Base-by-base conservation (phyloP, 2,113 vertebrate genomes). In the Sapayoa aenigma region DNA sequence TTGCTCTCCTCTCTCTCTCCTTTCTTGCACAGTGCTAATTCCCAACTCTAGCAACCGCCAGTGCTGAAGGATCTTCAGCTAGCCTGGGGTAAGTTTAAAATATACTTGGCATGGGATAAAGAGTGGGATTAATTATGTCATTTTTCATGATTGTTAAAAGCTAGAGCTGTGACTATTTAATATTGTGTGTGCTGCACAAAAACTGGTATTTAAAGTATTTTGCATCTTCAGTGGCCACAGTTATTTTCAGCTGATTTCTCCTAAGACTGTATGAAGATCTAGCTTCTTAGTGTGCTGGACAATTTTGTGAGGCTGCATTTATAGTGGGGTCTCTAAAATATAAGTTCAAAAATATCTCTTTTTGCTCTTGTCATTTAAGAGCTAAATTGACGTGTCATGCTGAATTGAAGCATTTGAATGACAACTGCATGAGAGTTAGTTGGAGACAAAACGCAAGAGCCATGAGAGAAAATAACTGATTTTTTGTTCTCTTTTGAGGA, bases 11-110 rank as follows among this genome's bases (percentile, higher is more conserved):
- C 68, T 90, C 83, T 82, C 76, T 90, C 62, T 97, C 90, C 92
- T 92, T 85, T 93, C 95, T 91, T 91, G 86, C 95, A 94, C 94
- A 93, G 65, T 50, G 52, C 94, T 96, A 94, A 97, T 97, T 96
- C 86, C 95, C 93, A 96, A 77, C 92, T 96, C 95, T 81, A 86
- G 90, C 75, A 89, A 97, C 93, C 0, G 3, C 76, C 69, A 92
- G 84, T 74, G 58, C 92, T 67, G 94, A 97, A 94, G 95, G 97
- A 97, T 92, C 93, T 95, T 96, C 96, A 94, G 4, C 81, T 81
- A 96, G 63, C 83, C 96, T 96, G 92, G 50, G 98, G 98, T 98
- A 97, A 98, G 98, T 98, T 84, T 93, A 78, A 83, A 72, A 94
- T 86, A 5, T 63, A n/a, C 35, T 84, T 0, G 0, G 59, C 11